phyloP scores from a whole-genome alignment of 1,140 invertebrate genomes.

The Papilio helenus region DNA sequence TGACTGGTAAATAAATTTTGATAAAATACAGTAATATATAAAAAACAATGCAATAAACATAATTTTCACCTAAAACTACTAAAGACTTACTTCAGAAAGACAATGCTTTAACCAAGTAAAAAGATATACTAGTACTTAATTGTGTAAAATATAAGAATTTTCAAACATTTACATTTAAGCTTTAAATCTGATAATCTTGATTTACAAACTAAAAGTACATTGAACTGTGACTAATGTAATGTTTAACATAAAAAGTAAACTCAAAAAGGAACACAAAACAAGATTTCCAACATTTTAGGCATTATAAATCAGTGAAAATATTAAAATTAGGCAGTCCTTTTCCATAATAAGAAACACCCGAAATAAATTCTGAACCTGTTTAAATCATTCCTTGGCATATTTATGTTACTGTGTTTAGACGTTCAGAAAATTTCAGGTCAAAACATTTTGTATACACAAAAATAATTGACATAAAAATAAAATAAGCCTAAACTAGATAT shows the following conservation, averaged over 20 bases:
- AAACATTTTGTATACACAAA: not conserved
- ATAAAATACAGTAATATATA: not conserved
- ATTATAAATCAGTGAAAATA: constrained; percentile 34
- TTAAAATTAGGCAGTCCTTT: constrained; percentile 21
- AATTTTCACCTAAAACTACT: constrained; percentile 5
- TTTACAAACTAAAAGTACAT: constrained; percentile 28
- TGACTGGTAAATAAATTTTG: not conserved
- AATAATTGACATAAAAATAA: not conserved
- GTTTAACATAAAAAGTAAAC: constrained; percentile 23
- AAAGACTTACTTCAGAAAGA: not conserved
- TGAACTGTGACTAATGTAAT: constrained; percentile 31
- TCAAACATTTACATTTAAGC: constrained; percentile 27
- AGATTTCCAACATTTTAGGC: constrained; percentile 13
- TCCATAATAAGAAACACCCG: constrained; percentile 1
- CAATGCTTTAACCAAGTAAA: not conserved
- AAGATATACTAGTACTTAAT: not conserved
- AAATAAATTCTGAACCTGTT: not conserved
- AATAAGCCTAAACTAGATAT: not conserved
- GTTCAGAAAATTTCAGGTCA: not conserved
- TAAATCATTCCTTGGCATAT: constrained; percentile 7
- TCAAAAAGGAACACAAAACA: not conserved
- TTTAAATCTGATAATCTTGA: constrained; percentile 29
- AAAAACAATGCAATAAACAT: constrained; percentile 4
- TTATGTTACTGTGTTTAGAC: constrained; percentile 12
- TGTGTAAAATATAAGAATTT: not conserved